Base-by-base conservation (phyloP, 2,888 invertebrate species). In the Caenorhabditis imperialis region DNA sequence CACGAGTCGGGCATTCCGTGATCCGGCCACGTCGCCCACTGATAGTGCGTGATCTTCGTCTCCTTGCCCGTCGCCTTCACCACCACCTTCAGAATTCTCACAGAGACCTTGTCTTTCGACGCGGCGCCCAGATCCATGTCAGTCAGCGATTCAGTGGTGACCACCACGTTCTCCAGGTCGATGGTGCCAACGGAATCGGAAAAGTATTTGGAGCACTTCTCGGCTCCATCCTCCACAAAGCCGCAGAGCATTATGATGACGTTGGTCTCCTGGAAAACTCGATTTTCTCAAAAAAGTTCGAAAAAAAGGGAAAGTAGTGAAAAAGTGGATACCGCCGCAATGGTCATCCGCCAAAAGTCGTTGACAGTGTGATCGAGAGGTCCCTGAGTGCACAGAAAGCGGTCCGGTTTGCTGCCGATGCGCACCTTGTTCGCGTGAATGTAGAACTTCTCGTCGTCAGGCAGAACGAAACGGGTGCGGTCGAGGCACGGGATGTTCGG, bases 361-460 rank as follows among this genome's bases (percentile, higher is more conserved):
- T 27, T 10, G 8, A 62, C 30, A 1, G 71, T 71, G 12, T 51
- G 14, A 3, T 62, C 71, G 25, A 58, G 8, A 4, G 71, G 71
- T 8, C 51, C 71, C 18, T 71, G 71, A 22, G 71, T 71, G 23
- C 71, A 71, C 12, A 71, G 35, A 14, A 63, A 71, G 16, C 71
- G 62, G 38, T 70, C 60, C 14, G 38, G 12, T 45, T 48, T 58
- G 14, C 37, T 12, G 23, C 62, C 42, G 10, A 71, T 35, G 18
- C 33, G 47, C 22, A 71, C 47, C 2, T 27, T 40, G 22, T 53
- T 71, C 27, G 71, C 71, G 38, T 71, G 57, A 50, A 71, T 71
- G 47, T 71, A 71, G 38, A 63, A 71, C 0, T 7, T n/a, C 14
- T 45, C 57, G 42, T 71, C 58, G 35, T 44, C 63, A 16, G 62